Percentiles rank a stretch among this genome's conserved stretches.
These are phyloP conservation scores for Hippoglossus hippoglossus DNA, from an alignment of 2,797 vertebrate genomes.

Conservation along the genomic window DNA sequence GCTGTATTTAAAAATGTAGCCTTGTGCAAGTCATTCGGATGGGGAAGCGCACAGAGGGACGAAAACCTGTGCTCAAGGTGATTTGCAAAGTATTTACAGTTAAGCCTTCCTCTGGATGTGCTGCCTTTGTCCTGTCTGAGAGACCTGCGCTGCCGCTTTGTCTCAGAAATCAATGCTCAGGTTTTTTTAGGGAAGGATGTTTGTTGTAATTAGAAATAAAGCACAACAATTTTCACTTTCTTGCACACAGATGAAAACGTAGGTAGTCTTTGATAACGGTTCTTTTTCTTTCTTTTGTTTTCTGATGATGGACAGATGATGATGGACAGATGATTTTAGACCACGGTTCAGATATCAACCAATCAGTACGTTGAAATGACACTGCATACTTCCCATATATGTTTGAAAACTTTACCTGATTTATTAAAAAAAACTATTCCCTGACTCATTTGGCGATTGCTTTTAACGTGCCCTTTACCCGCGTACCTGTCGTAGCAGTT, in stretches of 20 bases:
- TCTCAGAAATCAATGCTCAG: neutral
- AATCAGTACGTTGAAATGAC: too few species aligned
- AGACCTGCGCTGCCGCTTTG: neutral
- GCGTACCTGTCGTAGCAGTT: conserved; percentile 97
- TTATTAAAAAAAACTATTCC: too few species aligned
- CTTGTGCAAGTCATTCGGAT: conserved; percentile 20
- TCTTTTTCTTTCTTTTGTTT: too few species aligned
- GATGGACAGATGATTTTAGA: too few species aligned
- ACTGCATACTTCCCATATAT: too few species aligned
- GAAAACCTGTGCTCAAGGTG: conserved; percentile 32
- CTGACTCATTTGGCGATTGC: too few species aligned
- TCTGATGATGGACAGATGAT: too few species aligned
- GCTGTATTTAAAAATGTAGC: conserved; percentile 41
- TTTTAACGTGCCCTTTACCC: neutral
- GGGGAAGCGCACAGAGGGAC: conserved; percentile 5
- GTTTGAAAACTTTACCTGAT: too few species aligned
- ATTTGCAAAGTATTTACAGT: conserved; percentile 30
- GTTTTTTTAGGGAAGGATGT: neutral
- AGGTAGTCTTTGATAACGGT: neutral
- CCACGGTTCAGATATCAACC: too few species aligned
- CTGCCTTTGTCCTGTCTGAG: neutral
- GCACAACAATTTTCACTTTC: neutral
- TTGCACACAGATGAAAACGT: neutral
- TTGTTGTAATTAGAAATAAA: neutral
- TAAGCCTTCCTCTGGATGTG: neutral